A percentile compares a stretch with the other conserved stretches of the same genome.
Conservation (phyloP, 2,113 vertebrate species). For the Carassius gibelio region DNA sequence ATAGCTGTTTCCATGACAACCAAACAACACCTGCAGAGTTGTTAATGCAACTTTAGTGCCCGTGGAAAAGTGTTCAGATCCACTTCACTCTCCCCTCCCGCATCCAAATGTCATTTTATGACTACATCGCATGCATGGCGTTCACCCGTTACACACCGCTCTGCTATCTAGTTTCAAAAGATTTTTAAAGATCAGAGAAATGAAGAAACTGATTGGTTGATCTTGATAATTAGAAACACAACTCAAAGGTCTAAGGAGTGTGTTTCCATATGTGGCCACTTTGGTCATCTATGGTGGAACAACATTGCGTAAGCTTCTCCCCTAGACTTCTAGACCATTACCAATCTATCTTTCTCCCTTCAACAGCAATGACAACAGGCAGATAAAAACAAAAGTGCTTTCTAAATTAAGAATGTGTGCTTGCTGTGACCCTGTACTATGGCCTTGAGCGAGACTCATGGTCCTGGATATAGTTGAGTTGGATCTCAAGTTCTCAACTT, state of each 20-base stretch:
- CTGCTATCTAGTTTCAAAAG: slow-evolving; percentile 11
- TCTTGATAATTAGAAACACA: slow-evolving; percentile 52
- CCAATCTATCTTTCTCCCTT: slow-evolving; percentile 52
- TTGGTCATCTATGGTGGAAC: slow-evolving; percentile 31
- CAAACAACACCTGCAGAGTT: slow-evolving; percentile 36
- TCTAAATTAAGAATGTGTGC: slow-evolving; percentile 68
- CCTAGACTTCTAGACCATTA: slow-evolving; percentile 12
- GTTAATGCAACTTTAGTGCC: slow-evolving; percentile 39
- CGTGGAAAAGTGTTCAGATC: slow-evolving; percentile 37
- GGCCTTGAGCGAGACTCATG: slow-evolving; percentile 58
- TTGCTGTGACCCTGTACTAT: slow-evolving; percentile 53
- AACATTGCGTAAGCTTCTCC: slow-evolving; percentile 41
- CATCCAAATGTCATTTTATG: slow-evolving; percentile 40
- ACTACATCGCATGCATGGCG: slow-evolving; percentile 13
- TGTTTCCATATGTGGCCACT: slow-evolving; percentile 41
- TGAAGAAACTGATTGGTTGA: slow-evolving; percentile 34
- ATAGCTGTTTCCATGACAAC: slow-evolving; percentile 53
- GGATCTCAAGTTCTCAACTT: neutral
- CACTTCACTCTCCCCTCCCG: neutral
- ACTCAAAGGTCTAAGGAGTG: neutral
- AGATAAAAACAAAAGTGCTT: slow-evolving; percentile 68
- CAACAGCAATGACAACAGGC: slow-evolving; percentile 55
- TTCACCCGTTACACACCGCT: neutral
- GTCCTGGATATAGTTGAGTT: neutral
- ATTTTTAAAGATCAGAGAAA: slow-evolving; percentile 36